Percentiles rank a stretch among this genome's conserved stretches.
These are phyloP conservation scores for Petaurus breviceps DNA, from an alignment of 2,113 vertebrate genomes.

Conservation along the genomic window DNA sequence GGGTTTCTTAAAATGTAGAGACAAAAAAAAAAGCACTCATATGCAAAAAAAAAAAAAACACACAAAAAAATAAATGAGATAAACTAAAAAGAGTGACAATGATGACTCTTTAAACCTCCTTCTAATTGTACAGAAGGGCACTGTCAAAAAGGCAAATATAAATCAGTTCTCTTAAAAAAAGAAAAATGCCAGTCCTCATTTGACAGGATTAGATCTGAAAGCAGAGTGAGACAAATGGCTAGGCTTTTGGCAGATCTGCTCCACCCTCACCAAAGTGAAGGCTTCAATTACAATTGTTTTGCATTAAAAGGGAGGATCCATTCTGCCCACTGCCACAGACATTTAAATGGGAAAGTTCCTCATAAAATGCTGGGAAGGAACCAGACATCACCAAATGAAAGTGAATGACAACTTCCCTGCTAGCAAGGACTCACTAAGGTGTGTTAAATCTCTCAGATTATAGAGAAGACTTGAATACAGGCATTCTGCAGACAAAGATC, in stretches of 20 bases:
- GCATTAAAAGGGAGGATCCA: conserved; percentile 26
- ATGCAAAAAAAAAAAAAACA: background rate
- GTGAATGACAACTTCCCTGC: background rate
- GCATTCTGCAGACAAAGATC: background rate
- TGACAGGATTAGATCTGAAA: conserved; percentile 13
- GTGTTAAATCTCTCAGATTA: background rate
- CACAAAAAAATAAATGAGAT: background rate
- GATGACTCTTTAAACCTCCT: background rate
- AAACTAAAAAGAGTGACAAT: background rate
- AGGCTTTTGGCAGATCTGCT: conserved; percentile 2
- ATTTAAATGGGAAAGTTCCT: conserved; percentile 41
- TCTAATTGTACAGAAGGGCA: background rate
- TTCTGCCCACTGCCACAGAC: conserved; percentile 18
- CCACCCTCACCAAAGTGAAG: conserved; percentile 7
- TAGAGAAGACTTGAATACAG: background rate
- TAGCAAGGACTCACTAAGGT: background rate
- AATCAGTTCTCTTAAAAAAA: background rate
- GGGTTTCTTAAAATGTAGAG: background rate
- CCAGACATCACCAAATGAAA: conserved; percentile 44
- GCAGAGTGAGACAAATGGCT: background rate
- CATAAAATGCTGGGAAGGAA: background rate
- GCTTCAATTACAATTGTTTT: background rate
- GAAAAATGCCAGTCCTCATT: background rate
- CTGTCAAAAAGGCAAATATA: conserved; percentile 10
- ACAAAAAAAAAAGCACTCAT: background rate